Base-by-base conservation (phyloP, 2,888 invertebrate genomes). In the Carpatolechia fugitivella region DNA sequence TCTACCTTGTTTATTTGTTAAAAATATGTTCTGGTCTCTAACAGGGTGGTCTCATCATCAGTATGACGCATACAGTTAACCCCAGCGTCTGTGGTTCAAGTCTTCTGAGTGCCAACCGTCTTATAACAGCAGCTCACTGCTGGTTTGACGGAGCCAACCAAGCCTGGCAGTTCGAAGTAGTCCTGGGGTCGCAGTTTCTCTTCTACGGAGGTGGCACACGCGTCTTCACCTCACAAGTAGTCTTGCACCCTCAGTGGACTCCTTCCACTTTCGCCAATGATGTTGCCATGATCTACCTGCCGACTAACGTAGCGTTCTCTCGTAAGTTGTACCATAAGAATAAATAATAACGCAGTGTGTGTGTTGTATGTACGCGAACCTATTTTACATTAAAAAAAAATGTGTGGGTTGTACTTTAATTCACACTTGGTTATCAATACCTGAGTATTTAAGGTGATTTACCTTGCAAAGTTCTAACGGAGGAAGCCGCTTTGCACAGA, bases 201-300 rank as follows among this genome's bases (percentile, higher is more conserved):
- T 75, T 70, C 68, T 56, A 7, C n/a, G 78, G 75, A 0, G 46
- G 29, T 6, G 80, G 79, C 20, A 65, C 55, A 1, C 68, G 82
- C 14, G 68, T 82, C 20, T 30, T 63, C 1, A 81, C 80, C 7
- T 56, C 54, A 6, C 55, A 56, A 1, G 78, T 82, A 0, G 33
- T 76, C 10, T 60, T 67, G 65, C 83, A 84, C 40, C 80, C 81
- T 0, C 66, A 69, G 41, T 83, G 71, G 60, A 60, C n/a, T 0
- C 55, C 74, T 0, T 8, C 29, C 0, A 63, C 52, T 3, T 60
- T 80, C 0, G 53, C 56, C 24, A 82, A 82, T 30, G 83, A 83
- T 52, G 62, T 83, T 1, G 83, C 83, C 13, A 65, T 84, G 57
- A 76, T 82, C 52, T 65, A 70, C 33, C 56, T 82, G 30, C 78